Percentiles rank a stretch among this genome's conserved stretches.
Conservation (phyloP, 2,797 vertebrate species). For the Simalia tracyae region DNA sequence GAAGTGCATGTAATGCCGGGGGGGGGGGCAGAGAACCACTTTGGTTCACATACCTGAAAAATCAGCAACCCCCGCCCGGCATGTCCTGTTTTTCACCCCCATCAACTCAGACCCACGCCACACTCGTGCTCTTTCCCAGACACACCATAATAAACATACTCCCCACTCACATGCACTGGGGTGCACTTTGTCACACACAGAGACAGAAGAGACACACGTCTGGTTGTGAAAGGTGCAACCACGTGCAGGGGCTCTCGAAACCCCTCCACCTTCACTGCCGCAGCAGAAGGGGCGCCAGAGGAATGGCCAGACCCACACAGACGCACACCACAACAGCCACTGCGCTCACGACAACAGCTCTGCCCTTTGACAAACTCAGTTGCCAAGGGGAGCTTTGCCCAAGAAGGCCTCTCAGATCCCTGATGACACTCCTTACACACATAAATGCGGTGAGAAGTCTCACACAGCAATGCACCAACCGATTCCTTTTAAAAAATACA, state of each 20-base stretch:
- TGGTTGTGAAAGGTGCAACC: background rate
- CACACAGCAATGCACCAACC: background rate
- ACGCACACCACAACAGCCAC: background rate
- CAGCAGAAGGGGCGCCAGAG: background rate
- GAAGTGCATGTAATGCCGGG: too few relatives aligned
- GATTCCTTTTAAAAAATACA: background rate
- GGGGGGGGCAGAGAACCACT: background rate
- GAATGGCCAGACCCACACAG: background rate
- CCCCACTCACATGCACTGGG: too few relatives aligned
- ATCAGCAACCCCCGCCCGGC: rapidly evolving
- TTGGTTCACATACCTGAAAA: background rate
- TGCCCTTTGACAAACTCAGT: background rate
- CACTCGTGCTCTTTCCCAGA: background rate
- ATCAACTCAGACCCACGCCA: background rate
- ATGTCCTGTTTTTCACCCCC: background rate
- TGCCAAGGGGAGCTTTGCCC: background rate
- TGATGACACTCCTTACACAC: background rate
- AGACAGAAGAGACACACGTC: too few relatives aligned
- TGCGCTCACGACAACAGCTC: rapidly evolving
- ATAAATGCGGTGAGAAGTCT: background rate
- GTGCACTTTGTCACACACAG: too few relatives aligned
- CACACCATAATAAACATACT: background rate
- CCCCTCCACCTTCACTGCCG: background rate
- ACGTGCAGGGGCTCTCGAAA: background rate
- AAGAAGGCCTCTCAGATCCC: background rate